A percentile compares a stretch with the other conserved stretches of the same genome.
These are phyloP conservation scores for Nansenia antarctica DNA, from an alignment of 2,113 vertebrate genomes.

Conservation along the genomic window DNA sequence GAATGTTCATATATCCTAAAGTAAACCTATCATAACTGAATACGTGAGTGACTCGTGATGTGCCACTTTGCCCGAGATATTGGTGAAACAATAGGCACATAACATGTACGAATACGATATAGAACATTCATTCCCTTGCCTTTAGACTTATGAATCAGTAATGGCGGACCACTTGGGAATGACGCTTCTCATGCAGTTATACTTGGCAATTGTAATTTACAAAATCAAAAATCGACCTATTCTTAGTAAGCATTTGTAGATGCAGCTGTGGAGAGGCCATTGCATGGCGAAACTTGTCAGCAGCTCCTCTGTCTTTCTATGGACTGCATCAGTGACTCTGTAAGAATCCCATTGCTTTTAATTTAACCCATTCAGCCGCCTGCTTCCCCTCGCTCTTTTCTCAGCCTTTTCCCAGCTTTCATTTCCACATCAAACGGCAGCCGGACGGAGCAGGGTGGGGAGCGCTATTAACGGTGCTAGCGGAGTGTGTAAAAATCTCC, in stretches of 20 bases:
- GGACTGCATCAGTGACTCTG: slow-evolving; percentile 66
- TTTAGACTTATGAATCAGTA: neutral
- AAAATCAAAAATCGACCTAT: neutral
- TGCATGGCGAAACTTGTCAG: neutral
- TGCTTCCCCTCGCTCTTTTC: slow-evolving; percentile 38
- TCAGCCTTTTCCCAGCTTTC: slow-evolving; percentile 66
- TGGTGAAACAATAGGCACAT: no score
- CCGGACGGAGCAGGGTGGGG: slow-evolving; percentile 51
- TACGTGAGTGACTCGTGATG: no score
- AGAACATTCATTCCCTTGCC: neutral
- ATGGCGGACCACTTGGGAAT: neutral
- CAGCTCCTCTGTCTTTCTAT: slow-evolving; percentile 29
- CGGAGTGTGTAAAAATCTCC: slow-evolving; percentile 79
- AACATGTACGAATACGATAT: no score
- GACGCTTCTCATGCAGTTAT: neutral
- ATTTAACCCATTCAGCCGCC: slow-evolving; percentile 74
- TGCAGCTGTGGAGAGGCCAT: neutral
- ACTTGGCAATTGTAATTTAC: neutral
- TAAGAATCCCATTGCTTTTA: slow-evolving; percentile 68
- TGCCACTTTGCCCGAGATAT: neutral
- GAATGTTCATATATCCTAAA: no score
- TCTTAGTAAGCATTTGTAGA: neutral
- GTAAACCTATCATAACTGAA: no score
- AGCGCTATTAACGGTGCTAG: slow-evolving; percentile 78
- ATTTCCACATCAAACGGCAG: slow-evolving; percentile 81